phyloP scores from a whole-genome alignment of 2,888 invertebrate genomes.

The Caenorhabditis zanzibari region DNA sequence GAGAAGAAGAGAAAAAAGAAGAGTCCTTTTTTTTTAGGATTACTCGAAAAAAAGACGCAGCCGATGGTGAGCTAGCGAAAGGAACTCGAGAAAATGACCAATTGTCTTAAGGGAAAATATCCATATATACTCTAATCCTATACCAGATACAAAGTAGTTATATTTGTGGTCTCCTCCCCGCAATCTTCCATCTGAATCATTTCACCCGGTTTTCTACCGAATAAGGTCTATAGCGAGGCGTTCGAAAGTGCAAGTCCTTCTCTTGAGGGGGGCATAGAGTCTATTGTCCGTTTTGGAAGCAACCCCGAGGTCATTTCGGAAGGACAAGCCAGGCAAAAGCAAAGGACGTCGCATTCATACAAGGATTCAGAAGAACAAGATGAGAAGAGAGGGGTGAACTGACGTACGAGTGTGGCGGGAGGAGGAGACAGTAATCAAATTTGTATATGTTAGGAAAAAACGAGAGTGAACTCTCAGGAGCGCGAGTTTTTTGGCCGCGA shows the following conservation, averaged over 20 bases:
- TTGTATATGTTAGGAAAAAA: constrained; percentile 16
- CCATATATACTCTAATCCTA: constrained; percentile 18
- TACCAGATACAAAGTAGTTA: constrained; percentile 14
- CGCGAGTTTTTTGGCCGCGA: constrained; percentile 8
- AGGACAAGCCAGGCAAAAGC: neutral
- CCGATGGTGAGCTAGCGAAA: neutral
- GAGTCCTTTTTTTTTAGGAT: neutral
- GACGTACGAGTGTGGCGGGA: constrained; percentile 16
- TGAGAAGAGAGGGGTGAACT: neutral
- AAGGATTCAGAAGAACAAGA: constrained; percentile 8
- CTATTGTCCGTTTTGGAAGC: constrained; percentile 6
- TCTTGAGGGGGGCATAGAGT: too few species aligned
- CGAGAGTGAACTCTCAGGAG: neutral
- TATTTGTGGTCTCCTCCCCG: constrained; percentile 51
- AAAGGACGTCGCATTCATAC: neutral
- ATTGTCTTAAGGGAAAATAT: neutral
- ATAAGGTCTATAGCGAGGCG: neutral
- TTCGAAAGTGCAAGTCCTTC: constrained; percentile 15
- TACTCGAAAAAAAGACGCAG: neutral
- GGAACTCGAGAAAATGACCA: constrained; percentile 24
- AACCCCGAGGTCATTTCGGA: constrained; percentile 2
- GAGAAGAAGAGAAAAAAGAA: too few species aligned
- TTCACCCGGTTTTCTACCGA: neutral
- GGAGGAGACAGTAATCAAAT: constrained; percentile 43
- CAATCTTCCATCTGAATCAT: constrained; percentile 9